Percentiles rank a stretch among this genome's conserved stretches.
These are phyloP conservation scores for Cybosia mesomella DNA, from an alignment of 2,888 invertebrate species.

Conservation along the genomic window DNA sequence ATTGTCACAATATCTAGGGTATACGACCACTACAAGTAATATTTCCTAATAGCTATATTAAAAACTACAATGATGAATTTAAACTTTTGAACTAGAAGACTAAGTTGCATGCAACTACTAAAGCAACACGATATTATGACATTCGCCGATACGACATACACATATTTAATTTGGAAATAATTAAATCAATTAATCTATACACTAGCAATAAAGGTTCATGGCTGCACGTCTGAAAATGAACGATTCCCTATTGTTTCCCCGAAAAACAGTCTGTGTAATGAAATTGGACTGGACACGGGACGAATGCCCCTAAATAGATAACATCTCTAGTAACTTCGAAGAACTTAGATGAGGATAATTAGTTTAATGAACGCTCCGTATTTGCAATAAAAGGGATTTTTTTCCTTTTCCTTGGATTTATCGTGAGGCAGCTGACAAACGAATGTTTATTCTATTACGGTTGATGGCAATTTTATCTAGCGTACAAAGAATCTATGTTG, in stretches of 20 bases:
- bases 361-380: conserved; percentile 70
- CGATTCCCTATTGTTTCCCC: conserved; percentile 36
- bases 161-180: conserved; percentile 30
- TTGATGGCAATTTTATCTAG: conserved; percentile 43
- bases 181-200: conserved; percentile 26
- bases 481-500: conserved; percentile 19
- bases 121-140: neutral
- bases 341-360: conserved; percentile 69
- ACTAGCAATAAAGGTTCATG: conserved; percentile 29
- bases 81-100: too few species aligned
- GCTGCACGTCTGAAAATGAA: conserved; percentile 19
- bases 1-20: too few species aligned
- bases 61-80: too few species aligned
- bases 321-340: conserved; percentile 62
- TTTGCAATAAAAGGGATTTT: conserved; percentile 54
- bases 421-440: conserved; percentile 38
- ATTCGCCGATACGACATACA: neutral
- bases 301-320: conserved; percentile 64
- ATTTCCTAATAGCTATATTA: too few species aligned
- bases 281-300: conserved; percentile 71
- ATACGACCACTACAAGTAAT: too few species aligned
- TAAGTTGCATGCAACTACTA: conserved; percentile 34
- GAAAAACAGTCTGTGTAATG: conserved; percentile 69
- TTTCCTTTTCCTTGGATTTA: conserved; percentile 45
- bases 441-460: conserved; percentile 44